These are phyloP conservation scores for Eristalis arbustorum DNA, from an alignment of 2,888 invertebrate species.

Conservation along the genomic window DNA sequence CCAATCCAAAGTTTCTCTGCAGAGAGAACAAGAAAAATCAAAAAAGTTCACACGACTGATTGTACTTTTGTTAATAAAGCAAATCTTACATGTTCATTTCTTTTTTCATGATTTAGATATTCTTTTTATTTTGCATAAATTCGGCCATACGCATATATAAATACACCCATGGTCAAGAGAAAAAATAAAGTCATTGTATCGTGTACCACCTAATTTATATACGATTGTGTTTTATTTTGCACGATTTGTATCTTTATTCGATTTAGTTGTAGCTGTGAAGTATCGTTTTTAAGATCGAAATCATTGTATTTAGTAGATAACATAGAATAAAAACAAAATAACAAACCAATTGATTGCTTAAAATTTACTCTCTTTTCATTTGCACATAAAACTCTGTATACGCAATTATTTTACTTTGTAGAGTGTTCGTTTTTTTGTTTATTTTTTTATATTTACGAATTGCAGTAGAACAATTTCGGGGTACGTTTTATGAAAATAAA, in stretches of 20 bases:
- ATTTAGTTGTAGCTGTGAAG: slow-evolving; percentile 74
- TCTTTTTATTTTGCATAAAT: not conserved
- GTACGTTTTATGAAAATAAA: slow-evolving; percentile 20
- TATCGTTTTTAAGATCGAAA: slow-evolving; percentile 2
- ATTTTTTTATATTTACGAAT: not conserved
- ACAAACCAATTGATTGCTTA: not conserved
- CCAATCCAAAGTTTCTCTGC: slow-evolving; percentile 4
- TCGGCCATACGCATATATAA: slow-evolving; percentile 20
- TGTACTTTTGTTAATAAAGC: slow-evolving; percentile 8
- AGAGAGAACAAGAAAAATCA: not conserved
- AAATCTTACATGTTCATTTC: slow-evolving; percentile 3
- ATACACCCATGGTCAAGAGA: not conserved
- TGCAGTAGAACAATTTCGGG: not conserved
- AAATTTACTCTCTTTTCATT: not conserved
- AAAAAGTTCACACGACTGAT: slow-evolving; percentile 23
- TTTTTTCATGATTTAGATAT: not conserved
- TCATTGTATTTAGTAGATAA: slow-evolving; percentile 8
- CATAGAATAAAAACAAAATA: not conserved
- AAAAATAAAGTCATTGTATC: not conserved
- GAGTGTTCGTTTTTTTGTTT: not conserved
- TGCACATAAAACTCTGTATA: slow-evolving; percentile 27
- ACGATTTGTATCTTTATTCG: slow-evolving; percentile 76
- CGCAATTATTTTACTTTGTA: slow-evolving; percentile 26
- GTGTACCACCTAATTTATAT: slow-evolving; percentile 35
- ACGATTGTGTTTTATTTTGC: slow-evolving; percentile 55